phyloP scores from a whole-genome alignment of 2,888 invertebrate species.

The Bombyx huttoni region DNA sequence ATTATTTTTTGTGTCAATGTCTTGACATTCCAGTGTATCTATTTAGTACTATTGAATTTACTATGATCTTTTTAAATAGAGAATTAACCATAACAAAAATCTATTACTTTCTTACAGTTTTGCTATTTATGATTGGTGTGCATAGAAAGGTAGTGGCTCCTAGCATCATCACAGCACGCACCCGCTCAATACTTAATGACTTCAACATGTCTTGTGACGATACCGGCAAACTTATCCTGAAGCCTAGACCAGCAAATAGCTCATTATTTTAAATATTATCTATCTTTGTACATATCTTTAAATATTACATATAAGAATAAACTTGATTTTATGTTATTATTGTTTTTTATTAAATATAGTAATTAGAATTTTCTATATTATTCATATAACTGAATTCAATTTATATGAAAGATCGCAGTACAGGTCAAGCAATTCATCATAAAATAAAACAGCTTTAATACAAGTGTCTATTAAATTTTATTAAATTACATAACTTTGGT shows the following conservation, averaged over 20 bases:
- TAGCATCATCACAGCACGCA: slow-evolving; percentile 93
- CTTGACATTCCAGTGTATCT: background rate
- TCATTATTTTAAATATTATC: slow-evolving; percentile 8
- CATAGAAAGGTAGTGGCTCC: slow-evolving; percentile 97
- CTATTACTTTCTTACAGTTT: slow-evolving; percentile 65
- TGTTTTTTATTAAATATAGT: slow-evolving; percentile 4
- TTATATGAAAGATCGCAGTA: too few relatives aligned
- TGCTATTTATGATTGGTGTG: slow-evolving; percentile 92
- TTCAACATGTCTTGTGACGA: slow-evolving; percentile 99
- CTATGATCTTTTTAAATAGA: too few relatives aligned
- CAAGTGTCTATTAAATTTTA: slow-evolving; percentile 64
- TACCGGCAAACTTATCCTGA: slow-evolving; percentile 94
- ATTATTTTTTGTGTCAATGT: background rate
- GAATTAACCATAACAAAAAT: background rate
- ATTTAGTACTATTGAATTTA: background rate
- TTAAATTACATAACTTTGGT: slow-evolving; percentile 69
- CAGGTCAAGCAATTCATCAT: background rate
- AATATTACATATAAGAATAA: slow-evolving; percentile 49
- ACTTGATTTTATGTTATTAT: slow-evolving; percentile 17
- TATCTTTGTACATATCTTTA: slow-evolving; percentile 18
- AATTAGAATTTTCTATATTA: too few relatives aligned
- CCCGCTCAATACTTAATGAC: slow-evolving; percentile 90
- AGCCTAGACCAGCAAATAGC: slow-evolving; percentile 80
- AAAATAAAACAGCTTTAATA: slow-evolving; percentile 38
- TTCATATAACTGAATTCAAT: too few relatives aligned